These are phyloP conservation scores for Apus apus DNA, from an alignment of 2,113 vertebrate genomes.

Conservation along the genomic window DNA sequence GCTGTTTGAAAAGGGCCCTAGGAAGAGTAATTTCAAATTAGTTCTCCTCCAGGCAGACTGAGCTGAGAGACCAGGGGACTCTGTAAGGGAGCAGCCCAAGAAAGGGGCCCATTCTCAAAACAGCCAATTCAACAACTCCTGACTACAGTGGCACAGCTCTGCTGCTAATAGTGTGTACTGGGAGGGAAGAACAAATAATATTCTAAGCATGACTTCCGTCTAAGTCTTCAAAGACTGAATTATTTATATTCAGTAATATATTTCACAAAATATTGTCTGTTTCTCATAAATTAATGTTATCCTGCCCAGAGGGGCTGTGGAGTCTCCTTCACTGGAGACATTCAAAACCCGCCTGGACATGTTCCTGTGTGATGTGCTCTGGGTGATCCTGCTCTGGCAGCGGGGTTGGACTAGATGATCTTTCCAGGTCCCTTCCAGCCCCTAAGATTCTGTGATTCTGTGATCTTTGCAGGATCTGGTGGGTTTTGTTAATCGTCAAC, in stretches of 20 bases:
- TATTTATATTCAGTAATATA: background rate
- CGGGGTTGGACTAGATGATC: too few species aligned
- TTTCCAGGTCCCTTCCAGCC: too few species aligned
- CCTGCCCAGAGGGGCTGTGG: too few species aligned
- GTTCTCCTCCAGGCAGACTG: background rate
- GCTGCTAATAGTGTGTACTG: background rate
- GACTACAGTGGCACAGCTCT: background rate
- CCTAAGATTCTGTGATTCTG: too few species aligned
- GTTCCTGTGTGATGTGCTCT: too few species aligned
- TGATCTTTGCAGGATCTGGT: background rate
- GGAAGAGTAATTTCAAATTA: background rate
- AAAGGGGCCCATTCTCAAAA: background rate
- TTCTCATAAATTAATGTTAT: background rate
- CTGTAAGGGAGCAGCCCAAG: background rate
- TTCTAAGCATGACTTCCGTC: background rate
- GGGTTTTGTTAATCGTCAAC: constrained; percentile 2
- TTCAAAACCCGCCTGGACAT: too few species aligned
- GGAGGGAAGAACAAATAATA: background rate
- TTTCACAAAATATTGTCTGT: background rate
- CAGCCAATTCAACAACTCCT: background rate
- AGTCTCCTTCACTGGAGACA: too few species aligned
- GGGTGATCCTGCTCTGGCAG: too few species aligned
- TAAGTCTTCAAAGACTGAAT: background rate
- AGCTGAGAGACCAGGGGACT: background rate
- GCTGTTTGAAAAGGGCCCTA: background rate